Percentiles rank a stretch among this genome's conserved stretches.
These are phyloP conservation scores for Trichomalopsis sarcophagae DNA, from an alignment of 1,140 invertebrate species.

Conservation along the genomic window DNA sequence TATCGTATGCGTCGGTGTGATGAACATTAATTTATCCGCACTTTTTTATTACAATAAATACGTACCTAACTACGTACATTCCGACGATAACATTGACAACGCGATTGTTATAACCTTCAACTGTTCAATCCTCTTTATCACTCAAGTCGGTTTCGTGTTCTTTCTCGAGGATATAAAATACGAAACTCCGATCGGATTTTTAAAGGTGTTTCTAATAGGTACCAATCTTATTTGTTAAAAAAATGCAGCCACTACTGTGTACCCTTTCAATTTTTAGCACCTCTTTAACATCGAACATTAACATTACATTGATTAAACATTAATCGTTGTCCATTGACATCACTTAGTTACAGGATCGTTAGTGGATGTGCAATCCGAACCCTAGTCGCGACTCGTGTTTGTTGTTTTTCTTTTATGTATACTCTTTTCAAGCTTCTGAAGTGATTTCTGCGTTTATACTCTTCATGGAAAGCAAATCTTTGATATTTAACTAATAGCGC, in stretches of 20 bases:
- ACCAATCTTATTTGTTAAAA: constrained; percentile 19
- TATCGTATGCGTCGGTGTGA: not conserved
- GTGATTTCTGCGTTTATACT: constrained; percentile 13
- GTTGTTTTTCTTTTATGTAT: constrained; percentile 17
- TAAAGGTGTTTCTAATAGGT: constrained; percentile 9
- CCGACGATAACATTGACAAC: constrained; percentile 28
- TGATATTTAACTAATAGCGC: not conserved
- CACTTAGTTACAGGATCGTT: constrained; percentile 36
- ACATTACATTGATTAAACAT: constrained; percentile 50
- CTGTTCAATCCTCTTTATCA: not conserved
- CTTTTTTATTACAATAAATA: constrained; percentile 18
- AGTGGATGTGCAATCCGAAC: constrained; percentile 35
- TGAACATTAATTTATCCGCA: constrained; percentile 25
- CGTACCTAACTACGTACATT: constrained; percentile 28
- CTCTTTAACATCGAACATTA: constrained; percentile 52
- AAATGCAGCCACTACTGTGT: constrained; percentile 22
- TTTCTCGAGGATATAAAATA: constrained; percentile 7
- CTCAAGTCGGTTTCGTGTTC: constrained; percentile 1
- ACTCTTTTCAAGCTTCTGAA: constrained; percentile 12
- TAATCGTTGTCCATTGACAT: constrained; percentile 52
- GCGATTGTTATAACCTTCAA: not conserved
- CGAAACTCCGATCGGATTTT: constrained; percentile 11
- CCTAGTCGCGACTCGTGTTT: constrained; percentile 9
- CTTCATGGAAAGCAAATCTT: constrained; percentile 21
- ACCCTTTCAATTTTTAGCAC: constrained; percentile 43